Percentiles rank a stretch among this genome's conserved stretches.
Conservation (phyloP, 2,888 invertebrate species). For the Metacarcinus magister region DNA sequence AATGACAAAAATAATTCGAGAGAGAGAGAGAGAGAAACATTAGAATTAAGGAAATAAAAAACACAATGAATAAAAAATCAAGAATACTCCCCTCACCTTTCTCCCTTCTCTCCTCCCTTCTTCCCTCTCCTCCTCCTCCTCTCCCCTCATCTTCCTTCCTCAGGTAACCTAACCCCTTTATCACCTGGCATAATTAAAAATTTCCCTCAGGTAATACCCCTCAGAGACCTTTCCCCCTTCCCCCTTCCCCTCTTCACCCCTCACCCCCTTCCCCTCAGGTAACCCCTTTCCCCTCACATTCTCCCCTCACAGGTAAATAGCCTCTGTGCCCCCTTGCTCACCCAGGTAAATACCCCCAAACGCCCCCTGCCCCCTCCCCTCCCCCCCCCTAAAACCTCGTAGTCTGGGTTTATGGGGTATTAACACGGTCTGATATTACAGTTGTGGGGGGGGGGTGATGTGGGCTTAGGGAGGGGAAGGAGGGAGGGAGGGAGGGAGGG, state of each 20-base stretch:
- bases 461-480: too few species aligned
- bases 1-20: too few species aligned
- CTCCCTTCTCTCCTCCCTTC: background rate
- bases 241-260: background rate
- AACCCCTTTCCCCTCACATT: too few species aligned
- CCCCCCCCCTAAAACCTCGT: background rate
- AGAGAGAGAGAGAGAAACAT: too few species aligned
- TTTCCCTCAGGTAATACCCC: background rate
- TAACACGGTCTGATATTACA: background rate
- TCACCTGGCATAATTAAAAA: slow-evolving; percentile 4
- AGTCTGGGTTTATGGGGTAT: background rate
- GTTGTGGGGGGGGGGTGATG: background rate
- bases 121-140: background rate
- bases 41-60: too few species aligned
- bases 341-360: background rate
- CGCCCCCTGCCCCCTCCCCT: background rate
- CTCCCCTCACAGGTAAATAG: too few species aligned
- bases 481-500: too few species aligned
- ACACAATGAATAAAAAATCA: too few species aligned
- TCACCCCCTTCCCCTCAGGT: too few species aligned
- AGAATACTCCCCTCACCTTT: background rate
- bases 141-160: background rate
- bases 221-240: background rate
- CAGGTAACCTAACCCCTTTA: background rate
- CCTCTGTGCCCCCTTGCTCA: too few species aligned